phyloP scores from a whole-genome alignment of 2,113 vertebrate genomes.

The Sander lucioperca region DNA sequence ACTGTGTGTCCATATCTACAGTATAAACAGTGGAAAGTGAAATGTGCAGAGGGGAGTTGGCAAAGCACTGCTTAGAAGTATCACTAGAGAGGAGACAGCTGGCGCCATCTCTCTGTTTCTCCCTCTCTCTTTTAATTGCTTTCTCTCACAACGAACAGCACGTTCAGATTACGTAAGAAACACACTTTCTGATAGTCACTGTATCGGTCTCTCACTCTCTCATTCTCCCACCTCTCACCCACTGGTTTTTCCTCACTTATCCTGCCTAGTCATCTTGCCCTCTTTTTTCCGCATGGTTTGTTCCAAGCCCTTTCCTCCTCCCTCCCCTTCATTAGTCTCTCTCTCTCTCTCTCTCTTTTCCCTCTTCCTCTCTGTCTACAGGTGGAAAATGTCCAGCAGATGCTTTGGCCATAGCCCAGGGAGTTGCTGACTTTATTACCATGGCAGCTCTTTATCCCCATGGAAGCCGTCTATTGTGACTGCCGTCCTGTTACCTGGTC shows the following conservation, averaged over 20 bases:
- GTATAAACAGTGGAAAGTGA: constrained; percentile 71
- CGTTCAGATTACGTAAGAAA: constrained; percentile 35
- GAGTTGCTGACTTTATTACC: constrained; percentile 43
- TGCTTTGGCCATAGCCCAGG: constrained; percentile 39
- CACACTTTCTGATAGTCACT: constrained; percentile 15
- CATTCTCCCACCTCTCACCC: constrained; percentile 5
- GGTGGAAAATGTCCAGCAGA: constrained; percentile 57
- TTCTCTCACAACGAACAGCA: constrained; percentile 29
- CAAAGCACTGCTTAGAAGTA: constrained; percentile 24
- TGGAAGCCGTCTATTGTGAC: constrained; percentile 14
- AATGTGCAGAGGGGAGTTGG: constrained; percentile 34
- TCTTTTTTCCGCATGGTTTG: neutral
- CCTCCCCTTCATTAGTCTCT: neutral
- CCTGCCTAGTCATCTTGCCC: constrained; percentile 25
- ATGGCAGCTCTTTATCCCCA: constrained; percentile 48
- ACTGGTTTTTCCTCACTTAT: constrained; percentile 3
- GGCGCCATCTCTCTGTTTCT: constrained; percentile 13
- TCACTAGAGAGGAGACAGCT: constrained; percentile 53
- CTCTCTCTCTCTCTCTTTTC: neutral
- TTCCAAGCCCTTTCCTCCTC: neutral
- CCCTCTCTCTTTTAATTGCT: constrained; percentile 12
- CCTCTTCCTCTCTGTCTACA: constrained; percentile 29
- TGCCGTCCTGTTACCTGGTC: constrained; percentile 39
- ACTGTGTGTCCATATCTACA: constrained; percentile 4
- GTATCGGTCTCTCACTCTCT: neutral